phyloP scores from a whole-genome alignment of 2,888 invertebrate genomes.

The Lathronympha strigana region DNA sequence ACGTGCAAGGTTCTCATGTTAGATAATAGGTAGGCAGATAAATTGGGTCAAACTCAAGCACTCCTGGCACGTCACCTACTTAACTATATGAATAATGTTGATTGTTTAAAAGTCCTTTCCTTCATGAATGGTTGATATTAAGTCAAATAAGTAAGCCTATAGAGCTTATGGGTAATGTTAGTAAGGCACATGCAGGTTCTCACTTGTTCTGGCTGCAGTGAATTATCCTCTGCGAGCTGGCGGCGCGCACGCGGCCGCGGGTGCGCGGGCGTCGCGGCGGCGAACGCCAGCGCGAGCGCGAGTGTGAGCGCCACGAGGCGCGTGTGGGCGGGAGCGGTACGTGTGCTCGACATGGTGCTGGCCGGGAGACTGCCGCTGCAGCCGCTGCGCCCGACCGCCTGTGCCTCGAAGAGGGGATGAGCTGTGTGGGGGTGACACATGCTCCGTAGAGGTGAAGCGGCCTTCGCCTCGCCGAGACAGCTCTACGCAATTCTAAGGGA shows the following conservation, averaged over 20 bases:
- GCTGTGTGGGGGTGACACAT: conserved; percentile 30
- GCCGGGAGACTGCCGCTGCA: conserved; percentile 48
- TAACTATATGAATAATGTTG: not conserved
- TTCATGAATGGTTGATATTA: conserved; percentile 14
- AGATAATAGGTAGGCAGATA: not conserved
- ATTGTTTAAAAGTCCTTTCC: not conserved
- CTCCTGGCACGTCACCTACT: conserved; percentile 2
- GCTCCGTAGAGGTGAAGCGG: conserved; percentile 27
- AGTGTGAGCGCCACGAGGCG: conserved; percentile 49
- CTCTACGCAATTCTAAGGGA: conserved; percentile 25
- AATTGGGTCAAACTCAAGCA: conserved; percentile 4
- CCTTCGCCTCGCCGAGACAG: conserved; percentile 26
- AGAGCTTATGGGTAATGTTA: not conserved
- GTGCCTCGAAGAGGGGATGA: conserved; percentile 21
- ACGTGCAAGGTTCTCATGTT: not conserved
- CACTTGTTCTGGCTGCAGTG: conserved; percentile 76
- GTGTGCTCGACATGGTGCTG: conserved; percentile 52
- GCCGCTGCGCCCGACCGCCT: conserved; percentile 15
- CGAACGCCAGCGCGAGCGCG: conserved; percentile 48
- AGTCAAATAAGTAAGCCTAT: conserved; percentile 8
- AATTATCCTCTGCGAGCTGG: conserved; percentile 72
- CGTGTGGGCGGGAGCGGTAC: conserved; percentile 16
- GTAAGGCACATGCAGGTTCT: conserved; percentile 40
- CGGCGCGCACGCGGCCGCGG: conserved; percentile 56
- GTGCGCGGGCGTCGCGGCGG: conserved; percentile 50